These are phyloP conservation scores for Dryocosmus kuriphilus DNA, from an alignment of 2,888 invertebrate genomes.

Conservation along the genomic window DNA sequence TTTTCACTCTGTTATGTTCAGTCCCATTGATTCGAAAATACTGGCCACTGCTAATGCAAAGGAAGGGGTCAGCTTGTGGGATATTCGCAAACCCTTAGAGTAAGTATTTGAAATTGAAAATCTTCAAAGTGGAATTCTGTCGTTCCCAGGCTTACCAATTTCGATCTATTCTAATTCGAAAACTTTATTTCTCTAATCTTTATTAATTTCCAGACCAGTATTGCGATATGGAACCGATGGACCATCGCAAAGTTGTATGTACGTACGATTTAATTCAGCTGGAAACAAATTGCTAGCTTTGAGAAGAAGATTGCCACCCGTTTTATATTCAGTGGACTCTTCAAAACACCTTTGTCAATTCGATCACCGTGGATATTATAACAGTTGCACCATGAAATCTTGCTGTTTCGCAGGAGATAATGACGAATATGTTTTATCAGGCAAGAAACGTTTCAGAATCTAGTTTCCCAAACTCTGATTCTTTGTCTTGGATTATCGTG, in stretches of 20 bases:
- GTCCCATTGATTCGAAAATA: slow-evolving; percentile 89
- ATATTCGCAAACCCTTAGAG: slow-evolving; percentile 90
- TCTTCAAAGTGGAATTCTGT: too few relatives aligned
- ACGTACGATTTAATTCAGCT: slow-evolving; percentile 90
- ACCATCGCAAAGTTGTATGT: slow-evolving; percentile 89
- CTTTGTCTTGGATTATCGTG: too few relatives aligned
- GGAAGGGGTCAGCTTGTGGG: slow-evolving; percentile 94
- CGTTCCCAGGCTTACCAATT: too few relatives aligned
- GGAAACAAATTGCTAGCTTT: slow-evolving; percentile 90
- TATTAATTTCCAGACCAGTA: slow-evolving; percentile 80
- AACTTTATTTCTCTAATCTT: background rate
- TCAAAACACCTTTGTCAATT: slow-evolving; percentile 89
- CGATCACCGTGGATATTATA: slow-evolving; percentile 94
- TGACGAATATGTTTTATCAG: slow-evolving; percentile 92
- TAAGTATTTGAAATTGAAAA: slow-evolving; percentile 79
- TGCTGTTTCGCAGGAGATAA: slow-evolving; percentile 94
- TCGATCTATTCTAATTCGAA: background rate
- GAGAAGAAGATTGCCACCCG: slow-evolving; percentile 91
- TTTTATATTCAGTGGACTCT: slow-evolving; percentile 86
- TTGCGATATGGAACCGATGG: slow-evolving; percentile 84
- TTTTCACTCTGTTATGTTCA: slow-evolving; percentile 97
- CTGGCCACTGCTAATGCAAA: slow-evolving; percentile 94
- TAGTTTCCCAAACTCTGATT: background rate
- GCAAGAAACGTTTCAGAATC: slow-evolving; percentile 55
- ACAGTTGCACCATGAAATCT: slow-evolving; percentile 98